phyloP scores from a whole-genome alignment of 2,888 invertebrate genomes.

The Agrotis clavis region DNA sequence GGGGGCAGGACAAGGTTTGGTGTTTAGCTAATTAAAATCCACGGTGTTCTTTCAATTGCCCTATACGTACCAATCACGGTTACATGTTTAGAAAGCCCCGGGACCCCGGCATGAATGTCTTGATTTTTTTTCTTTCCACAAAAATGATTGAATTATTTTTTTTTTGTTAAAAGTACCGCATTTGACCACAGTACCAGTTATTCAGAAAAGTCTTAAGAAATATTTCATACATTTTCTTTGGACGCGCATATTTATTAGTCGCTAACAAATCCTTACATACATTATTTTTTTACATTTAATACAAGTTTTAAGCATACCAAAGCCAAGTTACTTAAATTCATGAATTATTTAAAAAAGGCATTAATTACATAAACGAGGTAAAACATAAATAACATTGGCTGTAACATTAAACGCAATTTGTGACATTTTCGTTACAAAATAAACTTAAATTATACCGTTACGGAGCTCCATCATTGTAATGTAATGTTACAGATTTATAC shows the following conservation, averaged over 20 bases:
- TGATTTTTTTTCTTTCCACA: too few species aligned
- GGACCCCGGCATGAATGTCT: too few species aligned
- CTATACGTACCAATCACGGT: too few species aligned
- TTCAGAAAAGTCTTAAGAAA: constrained; percentile 34
- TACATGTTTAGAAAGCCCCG: too few species aligned
- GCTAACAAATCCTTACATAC: constrained; percentile 38
- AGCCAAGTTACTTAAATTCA: constrained; percentile 33
- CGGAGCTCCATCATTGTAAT: too few species aligned
- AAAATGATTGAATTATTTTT: too few species aligned
- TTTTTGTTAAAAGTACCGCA: not conserved
- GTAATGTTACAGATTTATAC: too few species aligned
- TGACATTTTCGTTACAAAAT: constrained; percentile 51
- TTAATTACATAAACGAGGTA: constrained; percentile 28
- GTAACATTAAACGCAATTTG: constrained; percentile 40
- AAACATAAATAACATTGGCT: constrained; percentile 38
- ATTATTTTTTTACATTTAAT: constrained; percentile 29
- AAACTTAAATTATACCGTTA: constrained; percentile 12
- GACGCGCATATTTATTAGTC: constrained; percentile 20
- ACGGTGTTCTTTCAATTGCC: too few species aligned
- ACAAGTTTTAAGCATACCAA: constrained; percentile 24
- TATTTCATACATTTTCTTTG: constrained; percentile 43
- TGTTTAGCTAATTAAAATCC: not conserved
- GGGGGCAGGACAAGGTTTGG: not conserved
- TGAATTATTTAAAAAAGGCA: not conserved
- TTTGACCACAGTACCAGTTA: constrained; percentile 28